phyloP scores from a whole-genome alignment of 2,888 invertebrate species.

The Penaeus monodon region DNA sequence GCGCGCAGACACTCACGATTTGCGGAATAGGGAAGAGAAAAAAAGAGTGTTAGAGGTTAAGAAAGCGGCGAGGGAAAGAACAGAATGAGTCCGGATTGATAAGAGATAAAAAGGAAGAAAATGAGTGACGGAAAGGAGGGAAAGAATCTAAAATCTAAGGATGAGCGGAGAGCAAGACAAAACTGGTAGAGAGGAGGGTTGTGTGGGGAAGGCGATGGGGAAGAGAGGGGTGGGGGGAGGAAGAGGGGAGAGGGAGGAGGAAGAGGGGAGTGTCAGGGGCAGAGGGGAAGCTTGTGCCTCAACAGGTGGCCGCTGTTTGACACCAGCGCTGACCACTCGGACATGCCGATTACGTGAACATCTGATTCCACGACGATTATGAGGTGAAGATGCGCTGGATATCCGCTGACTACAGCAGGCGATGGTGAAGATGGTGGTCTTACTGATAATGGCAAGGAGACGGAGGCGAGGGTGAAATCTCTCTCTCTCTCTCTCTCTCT shows the following conservation, averaged over 20 bases:
- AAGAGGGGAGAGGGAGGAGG: constrained; percentile 20
- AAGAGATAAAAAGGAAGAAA: not conserved
- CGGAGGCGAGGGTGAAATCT: too few relatives aligned
- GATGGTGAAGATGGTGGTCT: too few relatives aligned
- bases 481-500: too few relatives aligned
- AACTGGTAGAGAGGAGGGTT: not conserved
- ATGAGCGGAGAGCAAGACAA: not conserved
- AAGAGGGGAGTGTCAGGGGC: constrained; percentile 14
- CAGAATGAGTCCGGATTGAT: not conserved
- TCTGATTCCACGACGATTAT: not conserved
- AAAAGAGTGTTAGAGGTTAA: not conserved
- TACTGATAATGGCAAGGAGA: too few relatives aligned
- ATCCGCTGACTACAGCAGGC: constrained; percentile 7
- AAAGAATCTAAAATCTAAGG: too few relatives aligned
- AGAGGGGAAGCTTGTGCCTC: constrained; percentile 5
- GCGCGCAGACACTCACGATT: not conserved
- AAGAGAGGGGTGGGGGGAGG: not conserved
- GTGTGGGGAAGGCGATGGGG: not conserved
- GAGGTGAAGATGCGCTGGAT: constrained; percentile 20
- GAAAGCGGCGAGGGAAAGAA: too few relatives aligned
- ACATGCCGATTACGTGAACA: too few relatives aligned
- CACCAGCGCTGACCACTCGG: too few relatives aligned
- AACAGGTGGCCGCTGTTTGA: too few relatives aligned
- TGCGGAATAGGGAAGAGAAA: not conserved
- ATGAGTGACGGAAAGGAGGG: not conserved